A percentile compares a stretch with the other conserved stretches of the same genome.
These are phyloP conservation scores for Laothoe populi DNA, from an alignment of 2,888 invertebrate genomes.

Conservation along the genomic window DNA sequence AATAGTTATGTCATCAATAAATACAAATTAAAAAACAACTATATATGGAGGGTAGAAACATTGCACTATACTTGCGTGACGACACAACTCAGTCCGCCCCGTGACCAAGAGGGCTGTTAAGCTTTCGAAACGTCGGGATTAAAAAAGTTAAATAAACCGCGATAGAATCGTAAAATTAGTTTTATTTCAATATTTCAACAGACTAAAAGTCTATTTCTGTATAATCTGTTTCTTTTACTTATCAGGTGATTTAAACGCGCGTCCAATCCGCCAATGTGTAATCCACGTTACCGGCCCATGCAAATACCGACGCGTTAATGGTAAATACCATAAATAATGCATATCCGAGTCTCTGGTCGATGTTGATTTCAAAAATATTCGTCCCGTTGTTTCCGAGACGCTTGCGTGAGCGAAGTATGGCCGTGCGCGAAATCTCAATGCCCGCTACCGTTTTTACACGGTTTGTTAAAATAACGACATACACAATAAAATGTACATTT, in stretches of 20 bases:
- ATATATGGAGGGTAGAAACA: too few relatives aligned
- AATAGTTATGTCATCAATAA: too few relatives aligned
- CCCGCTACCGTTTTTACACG: conserved; percentile 17
- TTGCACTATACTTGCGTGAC: too few relatives aligned
- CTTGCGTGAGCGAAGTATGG: conserved; percentile 7
- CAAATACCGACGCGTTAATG: conserved; percentile 15
- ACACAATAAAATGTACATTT: not conserved
- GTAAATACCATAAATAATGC: conserved; percentile 24
- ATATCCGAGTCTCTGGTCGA: conserved; percentile 14
- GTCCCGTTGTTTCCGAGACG: conserved; percentile 21
- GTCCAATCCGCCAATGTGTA: not conserved
- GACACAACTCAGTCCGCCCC: too few relatives aligned
- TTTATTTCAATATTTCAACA: too few relatives aligned
- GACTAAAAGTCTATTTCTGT: too few relatives aligned
- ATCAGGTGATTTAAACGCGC: not conserved
- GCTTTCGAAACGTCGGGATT: too few relatives aligned
- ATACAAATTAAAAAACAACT: too few relatives aligned
- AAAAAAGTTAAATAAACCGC: too few relatives aligned
- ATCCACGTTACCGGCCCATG: conserved; percentile 3
- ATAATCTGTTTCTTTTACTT: not conserved
- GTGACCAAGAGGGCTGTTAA: too few relatives aligned
- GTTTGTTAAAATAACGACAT: conserved; percentile 12
- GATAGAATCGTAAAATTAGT: too few relatives aligned
- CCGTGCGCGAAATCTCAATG: conserved; percentile 22
- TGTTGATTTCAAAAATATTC: conserved; percentile 20